Evolutionary conservation across 2,888 invertebrate genomes (phyloP), one percentile per base, ranked within the genome.

Genomic region (Epistrophe eligans): DNA sequence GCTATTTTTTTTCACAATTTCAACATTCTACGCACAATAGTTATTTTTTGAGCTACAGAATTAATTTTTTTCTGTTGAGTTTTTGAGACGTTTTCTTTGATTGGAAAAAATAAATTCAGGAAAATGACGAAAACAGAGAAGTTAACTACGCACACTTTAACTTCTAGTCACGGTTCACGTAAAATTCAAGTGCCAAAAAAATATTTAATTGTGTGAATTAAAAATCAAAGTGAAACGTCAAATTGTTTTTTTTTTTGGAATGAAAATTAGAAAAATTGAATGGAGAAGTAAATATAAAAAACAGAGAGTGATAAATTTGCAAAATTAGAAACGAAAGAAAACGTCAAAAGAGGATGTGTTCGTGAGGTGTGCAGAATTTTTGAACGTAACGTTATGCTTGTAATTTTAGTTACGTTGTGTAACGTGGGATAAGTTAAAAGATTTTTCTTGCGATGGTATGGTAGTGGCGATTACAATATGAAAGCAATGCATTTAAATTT

Each of bases 141-240:
- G 67, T 67, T 82, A 87, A 70, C 82, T 87, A 87, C 87, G 87
- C 87, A 83, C 87, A 87, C 79, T 83, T 85, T 38, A 67, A 67
- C 50, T 67, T 77, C 55, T 83, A 38, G 83, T 87, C 87, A 87
- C 87, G 87, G 87, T 87, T 83, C 87, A 83, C 79, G 76, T 87
- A 87, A 71, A 87, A 72, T 67, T 83, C 64, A 79, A 87, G 79
- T 87, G 83, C 83, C 87, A 87, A 87, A 87, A 82, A 79, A 67
- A 55, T n/a, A 35, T 71, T 76, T 10, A 57, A 76, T 74, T 76
- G 55, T 77, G 13, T 48, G 85, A 79, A 67, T 28, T 24, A 35
- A 76, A 52, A 66, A 76, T 50, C 35, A 79, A 87, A 87, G 55
- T 17, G 43, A 83, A 87, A 83, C 67, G 87, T 87, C 87, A 87